Percentiles rank a stretch among this genome's conserved stretches.
Evolutionary conservation across 2,888 invertebrate species (phyloP).

Genomic region (Ophion ventricosus): DNA sequence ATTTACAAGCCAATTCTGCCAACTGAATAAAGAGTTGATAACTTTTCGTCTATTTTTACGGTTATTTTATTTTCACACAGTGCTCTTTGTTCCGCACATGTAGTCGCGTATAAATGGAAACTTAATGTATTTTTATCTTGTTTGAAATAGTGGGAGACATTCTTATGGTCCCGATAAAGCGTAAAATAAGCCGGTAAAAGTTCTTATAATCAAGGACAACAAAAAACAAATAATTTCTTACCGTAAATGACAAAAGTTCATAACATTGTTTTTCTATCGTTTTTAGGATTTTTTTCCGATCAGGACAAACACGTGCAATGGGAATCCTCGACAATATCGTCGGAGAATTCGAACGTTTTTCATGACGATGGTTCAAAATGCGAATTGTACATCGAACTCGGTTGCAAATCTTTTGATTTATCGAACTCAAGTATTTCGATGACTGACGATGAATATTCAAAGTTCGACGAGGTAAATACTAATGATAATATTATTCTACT

Average conservation of each 20-base stretch:
- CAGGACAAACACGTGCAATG: slow-evolving; percentile 27
- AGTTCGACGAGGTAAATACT: slow-evolving; percentile 35
- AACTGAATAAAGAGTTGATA: not conserved
- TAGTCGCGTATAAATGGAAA: not conserved
- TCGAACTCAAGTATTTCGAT: slow-evolving; percentile 11
- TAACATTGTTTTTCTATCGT: slow-evolving; percentile 14
- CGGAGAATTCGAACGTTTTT: slow-evolving; percentile 35
- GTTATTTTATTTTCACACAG: no score
- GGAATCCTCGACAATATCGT: slow-evolving; percentile 46
- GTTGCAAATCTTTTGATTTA: slow-evolving; percentile 35
- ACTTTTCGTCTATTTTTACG: slow-evolving; percentile 8
- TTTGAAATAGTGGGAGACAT: slow-evolving; percentile 16
- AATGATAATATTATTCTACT: no score
- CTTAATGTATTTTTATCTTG: slow-evolving; percentile 4
- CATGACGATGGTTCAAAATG: slow-evolving; percentile 39
- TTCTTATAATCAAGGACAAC: not conserved
- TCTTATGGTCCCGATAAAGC: slow-evolving; percentile 15
- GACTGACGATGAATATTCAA: slow-evolving; percentile 8
- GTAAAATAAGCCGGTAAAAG: not conserved
- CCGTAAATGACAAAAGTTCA: not conserved
- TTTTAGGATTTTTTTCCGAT: slow-evolving; percentile 25
- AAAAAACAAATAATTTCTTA: not conserved
- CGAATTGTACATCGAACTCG: slow-evolving; percentile 54
- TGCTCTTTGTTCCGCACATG: slow-evolving; percentile 5
- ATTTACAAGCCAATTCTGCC: not conserved